Evolutionary conservation across 1,140 invertebrate genomes (phyloP).

Genomic region (Chrysomallon squamiferum): DNA sequence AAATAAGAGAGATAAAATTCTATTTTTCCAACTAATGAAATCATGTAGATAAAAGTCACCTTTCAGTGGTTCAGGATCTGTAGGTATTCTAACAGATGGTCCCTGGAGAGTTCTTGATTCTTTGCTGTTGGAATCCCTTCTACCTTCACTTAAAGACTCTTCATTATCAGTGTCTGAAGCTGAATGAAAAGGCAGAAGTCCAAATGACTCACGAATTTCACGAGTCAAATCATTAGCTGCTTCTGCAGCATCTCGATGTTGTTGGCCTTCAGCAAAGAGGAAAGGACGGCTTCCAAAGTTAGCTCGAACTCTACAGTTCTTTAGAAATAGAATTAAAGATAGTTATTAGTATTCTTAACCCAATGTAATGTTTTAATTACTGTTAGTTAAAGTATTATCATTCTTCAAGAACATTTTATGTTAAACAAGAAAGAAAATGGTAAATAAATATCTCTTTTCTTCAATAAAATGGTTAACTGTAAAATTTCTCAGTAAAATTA

Average conservation of each 20-base stretch:
- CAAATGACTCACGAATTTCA: constrained; percentile 58
- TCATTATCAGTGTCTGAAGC: constrained; percentile 58
- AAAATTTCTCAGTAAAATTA: too few relatives aligned
- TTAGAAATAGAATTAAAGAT: constrained; percentile 11
- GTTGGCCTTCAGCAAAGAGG: constrained; percentile 60
- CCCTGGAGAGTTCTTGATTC: constrained; percentile 34
- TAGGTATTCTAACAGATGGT: constrained; percentile 46
- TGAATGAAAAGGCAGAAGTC: constrained; percentile 56
- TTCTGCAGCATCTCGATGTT: constrained; percentile 57
- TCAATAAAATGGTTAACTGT: too few relatives aligned
- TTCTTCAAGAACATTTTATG: too few relatives aligned
- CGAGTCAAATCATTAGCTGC: constrained; percentile 52
- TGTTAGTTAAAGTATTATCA: too few relatives aligned
- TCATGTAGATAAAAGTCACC: too few relatives aligned
- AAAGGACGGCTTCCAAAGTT: constrained; percentile 63
- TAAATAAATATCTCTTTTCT: too few relatives aligned
- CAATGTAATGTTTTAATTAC: too few relatives aligned
- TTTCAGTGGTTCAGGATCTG: constrained; percentile 49
- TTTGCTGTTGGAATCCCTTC: constrained; percentile 6
- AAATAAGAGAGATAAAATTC: too few relatives aligned
- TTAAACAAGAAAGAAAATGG: too few relatives aligned
- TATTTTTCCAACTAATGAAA: too few relatives aligned
- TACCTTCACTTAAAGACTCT: constrained; percentile 13
- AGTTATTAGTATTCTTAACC: too few relatives aligned
- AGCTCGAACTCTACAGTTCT: constrained; percentile 59